Conservation (phyloP, 2,888 invertebrate genomes). For the Diloba caeruleocephala region DNA sequence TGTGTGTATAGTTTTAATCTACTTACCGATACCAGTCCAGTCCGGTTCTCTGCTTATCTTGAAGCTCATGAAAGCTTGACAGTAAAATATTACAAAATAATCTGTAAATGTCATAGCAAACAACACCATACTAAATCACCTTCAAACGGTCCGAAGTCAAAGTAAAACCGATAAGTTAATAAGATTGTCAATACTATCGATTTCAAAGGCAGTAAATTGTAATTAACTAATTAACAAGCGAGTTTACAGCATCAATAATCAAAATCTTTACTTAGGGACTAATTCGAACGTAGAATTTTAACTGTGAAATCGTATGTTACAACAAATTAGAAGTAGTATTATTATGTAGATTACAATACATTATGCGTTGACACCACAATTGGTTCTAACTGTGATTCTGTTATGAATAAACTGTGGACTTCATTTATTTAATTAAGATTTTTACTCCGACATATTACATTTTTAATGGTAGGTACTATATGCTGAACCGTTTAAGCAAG, state of each 20-base stretch:
- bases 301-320: constrained; percentile 29
- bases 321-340: not conserved
- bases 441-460: not conserved
- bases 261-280: constrained; percentile 15
- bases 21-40: too few species aligned
- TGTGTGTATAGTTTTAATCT: too few species aligned
- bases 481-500: too few species aligned
- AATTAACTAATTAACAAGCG: constrained; percentile 24
- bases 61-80: not conserved
- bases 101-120: constrained; percentile 5
- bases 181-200: constrained; percentile 1
- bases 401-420: not conserved
- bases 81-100: not conserved
- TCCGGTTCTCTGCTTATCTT: too few species aligned
- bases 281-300: constrained; percentile 29
- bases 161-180: not conserved
- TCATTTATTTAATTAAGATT: not conserved
- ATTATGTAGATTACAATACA: constrained; percentile 27
- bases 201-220: constrained; percentile 13
- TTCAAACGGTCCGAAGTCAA: constrained; percentile 6
- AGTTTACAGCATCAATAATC: constrained; percentile 18
- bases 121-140: not conserved
- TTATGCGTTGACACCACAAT: constrained; percentile 11
- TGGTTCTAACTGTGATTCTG: not conserved
- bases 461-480: too few species aligned